phyloP scores from a whole-genome alignment of 1,140 invertebrate species.

The Hycleus phaleratus region DNA sequence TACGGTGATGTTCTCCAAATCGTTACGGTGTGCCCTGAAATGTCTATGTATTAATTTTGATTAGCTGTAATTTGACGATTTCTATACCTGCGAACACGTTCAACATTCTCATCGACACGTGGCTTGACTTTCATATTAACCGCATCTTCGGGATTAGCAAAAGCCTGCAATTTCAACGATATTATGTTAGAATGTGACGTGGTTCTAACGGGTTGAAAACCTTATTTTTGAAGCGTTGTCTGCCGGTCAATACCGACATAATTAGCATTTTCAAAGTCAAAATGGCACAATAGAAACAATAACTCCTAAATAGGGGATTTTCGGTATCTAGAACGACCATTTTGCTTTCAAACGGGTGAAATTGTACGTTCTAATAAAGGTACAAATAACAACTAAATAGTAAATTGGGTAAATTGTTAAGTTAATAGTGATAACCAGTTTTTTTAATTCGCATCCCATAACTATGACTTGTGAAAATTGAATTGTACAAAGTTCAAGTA shows the following conservation, averaged over 20 bases:
- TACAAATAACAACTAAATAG: too few relatives aligned
- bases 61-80: background rate
- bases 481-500: too few relatives aligned
- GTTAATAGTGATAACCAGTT: too few relatives aligned
- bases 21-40: constrained; percentile 62
- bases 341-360: too few relatives aligned
- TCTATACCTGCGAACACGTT: constrained; percentile 40
- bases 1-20: constrained; percentile 65
- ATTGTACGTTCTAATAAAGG: too few relatives aligned
- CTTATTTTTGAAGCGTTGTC: constrained; percentile 49
- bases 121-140: constrained; percentile 30
- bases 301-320: constrained; percentile 3
- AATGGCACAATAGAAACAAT: constrained; percentile 1
- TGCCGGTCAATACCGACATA: constrained; percentile 49
- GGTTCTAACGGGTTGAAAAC: constrained; percentile 39
- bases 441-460: too few relatives aligned
- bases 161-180: constrained; percentile 34
- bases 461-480: too few relatives aligned
- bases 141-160: constrained; percentile 44
- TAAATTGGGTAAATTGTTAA: too few relatives aligned
- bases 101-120: constrained; percentile 39
- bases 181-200: constrained; percentile 1
- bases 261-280: constrained; percentile 48
- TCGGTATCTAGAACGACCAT: background rate
- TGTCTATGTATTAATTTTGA: constrained; percentile 8